Percentiles rank a stretch among this genome's conserved stretches.
Conservation (phyloP, 2,888 invertebrate species). For the Leptinotarsa juncta region DNA sequence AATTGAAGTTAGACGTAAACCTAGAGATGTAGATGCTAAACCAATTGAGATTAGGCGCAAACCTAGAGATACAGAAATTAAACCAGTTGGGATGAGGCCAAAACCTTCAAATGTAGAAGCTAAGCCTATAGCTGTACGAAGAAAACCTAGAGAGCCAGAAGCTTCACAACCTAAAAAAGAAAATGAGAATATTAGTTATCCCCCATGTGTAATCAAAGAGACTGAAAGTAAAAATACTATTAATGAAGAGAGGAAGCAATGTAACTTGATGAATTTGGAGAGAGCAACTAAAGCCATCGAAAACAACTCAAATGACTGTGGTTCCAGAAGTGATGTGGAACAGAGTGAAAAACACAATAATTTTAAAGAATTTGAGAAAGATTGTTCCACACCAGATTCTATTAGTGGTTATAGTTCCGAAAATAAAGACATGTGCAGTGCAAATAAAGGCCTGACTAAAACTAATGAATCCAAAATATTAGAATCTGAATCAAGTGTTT, state of each 20-base stretch:
- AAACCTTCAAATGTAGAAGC: slow-evolving; percentile 34
- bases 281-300: too few species aligned
- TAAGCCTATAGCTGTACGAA: slow-evolving; percentile 63
- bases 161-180: too few species aligned
- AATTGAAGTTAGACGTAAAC: slow-evolving; percentile 29
- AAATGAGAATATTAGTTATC: background rate
- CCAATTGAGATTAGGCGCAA: slow-evolving; percentile 30
- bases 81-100: slow-evolving; percentile 29
- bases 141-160: slow-evolving; percentile 56
- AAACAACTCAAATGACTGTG: background rate
- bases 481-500: background rate
- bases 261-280: background rate
- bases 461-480: background rate
- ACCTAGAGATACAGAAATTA: slow-evolving; percentile 21
- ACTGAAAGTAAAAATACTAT: slow-evolving; percentile 19
- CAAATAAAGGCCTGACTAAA: background rate
- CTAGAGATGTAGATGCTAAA: slow-evolving; percentile 22
- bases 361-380: background rate
- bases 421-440: background rate
- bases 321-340: background rate
- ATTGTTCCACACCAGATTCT: background rate
- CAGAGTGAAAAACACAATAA: background rate
- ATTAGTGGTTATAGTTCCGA: background rate
- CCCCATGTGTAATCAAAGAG: background rate
- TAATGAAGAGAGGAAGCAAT: background rate